Percentiles rank a stretch among this genome's conserved stretches.
Evolutionary conservation across 53 echinoderm and acorn worm genomes (phyloP).

Genomic region (Zoroaster sp.): DNA sequence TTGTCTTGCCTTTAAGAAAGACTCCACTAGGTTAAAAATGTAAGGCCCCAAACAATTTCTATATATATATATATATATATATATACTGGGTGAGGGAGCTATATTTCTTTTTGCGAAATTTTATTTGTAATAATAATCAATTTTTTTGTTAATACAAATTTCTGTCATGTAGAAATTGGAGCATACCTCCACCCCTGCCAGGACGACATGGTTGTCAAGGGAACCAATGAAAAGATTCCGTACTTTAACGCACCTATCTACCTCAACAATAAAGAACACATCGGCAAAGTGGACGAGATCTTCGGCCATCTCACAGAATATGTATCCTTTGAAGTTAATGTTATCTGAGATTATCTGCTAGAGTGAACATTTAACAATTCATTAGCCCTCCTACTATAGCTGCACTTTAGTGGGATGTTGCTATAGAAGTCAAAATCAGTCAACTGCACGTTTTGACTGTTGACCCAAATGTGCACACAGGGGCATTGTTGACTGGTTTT

Average conservation of each 20-base stretch:
- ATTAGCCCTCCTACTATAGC: no score
- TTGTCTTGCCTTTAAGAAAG: no score
- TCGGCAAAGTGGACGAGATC: conserved; percentile 98
- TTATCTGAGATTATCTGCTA: neutral
- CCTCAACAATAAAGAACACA: conserved; percentile 93
- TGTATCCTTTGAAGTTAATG: conserved; percentile 74
- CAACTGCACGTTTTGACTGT: no score
- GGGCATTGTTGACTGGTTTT: neutral
- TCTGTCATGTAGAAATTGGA: conserved; percentile 73
- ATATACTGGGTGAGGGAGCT: no score
- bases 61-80: neutral
- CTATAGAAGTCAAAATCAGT: no score
- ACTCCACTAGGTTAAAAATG: no score
- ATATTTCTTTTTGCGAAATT: no score
- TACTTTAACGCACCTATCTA: conserved; percentile 99
- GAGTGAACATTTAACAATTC: neutral
- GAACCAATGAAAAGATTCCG: conserved; percentile 87
- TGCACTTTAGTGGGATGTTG: no score
- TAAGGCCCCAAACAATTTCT: no score
- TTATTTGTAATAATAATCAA: neutral
- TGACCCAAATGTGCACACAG: neutral
- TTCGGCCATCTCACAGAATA: conserved; percentile 96
- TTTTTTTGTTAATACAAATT: neutral
- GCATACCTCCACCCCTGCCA: conserved; percentile 81
- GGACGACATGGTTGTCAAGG: conserved; percentile 86